Conservation (phyloP, 2,888 invertebrate species). For the Apamea sordens region DNA sequence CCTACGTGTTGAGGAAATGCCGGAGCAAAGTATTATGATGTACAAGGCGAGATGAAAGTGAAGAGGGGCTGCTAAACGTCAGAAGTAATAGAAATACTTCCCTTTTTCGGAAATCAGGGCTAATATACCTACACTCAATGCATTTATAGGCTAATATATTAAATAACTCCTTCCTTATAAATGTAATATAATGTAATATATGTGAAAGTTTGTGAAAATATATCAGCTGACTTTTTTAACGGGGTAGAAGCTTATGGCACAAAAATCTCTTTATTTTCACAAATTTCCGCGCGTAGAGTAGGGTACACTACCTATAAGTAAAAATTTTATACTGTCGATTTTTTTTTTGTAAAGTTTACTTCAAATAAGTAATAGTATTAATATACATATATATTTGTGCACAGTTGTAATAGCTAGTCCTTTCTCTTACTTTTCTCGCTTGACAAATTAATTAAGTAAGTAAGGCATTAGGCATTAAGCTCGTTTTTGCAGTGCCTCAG, state of each 20-base stretch:
- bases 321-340: neutral
- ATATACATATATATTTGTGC: neutral
- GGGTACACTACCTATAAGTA: neutral
- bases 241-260: neutral
- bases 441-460: neutral
- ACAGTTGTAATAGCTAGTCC: no score
- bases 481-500: no score
- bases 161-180: neutral
- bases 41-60: constrained; percentile 27
- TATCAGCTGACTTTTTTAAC: no score
- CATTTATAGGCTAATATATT: neutral
- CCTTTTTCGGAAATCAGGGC: constrained; percentile 14
- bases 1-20: constrained; percentile 40
- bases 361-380: no score
- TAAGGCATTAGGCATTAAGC: neutral
- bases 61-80: constrained; percentile 24
- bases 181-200: neutral
- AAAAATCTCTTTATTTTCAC: neutral
- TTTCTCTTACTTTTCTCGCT: neutral
- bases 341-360: neutral
- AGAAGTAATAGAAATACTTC: constrained; percentile 15
- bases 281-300: neutral
- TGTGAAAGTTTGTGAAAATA: neutral
- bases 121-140: neutral
- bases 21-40: constrained; percentile 32